Base-by-base conservation (phyloP, 2,888 invertebrate species). In the Melanchra persicariae region DNA sequence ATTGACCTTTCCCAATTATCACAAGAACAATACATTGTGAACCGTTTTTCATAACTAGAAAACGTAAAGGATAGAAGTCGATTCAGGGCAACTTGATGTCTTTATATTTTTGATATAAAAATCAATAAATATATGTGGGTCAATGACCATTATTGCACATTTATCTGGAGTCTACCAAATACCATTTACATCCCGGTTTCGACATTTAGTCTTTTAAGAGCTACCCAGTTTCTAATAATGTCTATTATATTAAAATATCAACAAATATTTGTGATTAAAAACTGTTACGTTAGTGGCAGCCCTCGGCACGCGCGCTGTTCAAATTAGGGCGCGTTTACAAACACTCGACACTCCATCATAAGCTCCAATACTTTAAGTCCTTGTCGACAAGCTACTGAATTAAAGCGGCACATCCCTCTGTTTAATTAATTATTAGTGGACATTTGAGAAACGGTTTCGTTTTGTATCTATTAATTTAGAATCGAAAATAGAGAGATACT, bases 311-410 rank as follows among this genome's bases (percentile, higher is more conserved):
- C 65, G 74, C 75, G 69, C 77, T 83, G 76, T 84, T 70, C 84
- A 86, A 87, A 88, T 84, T 82, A 84, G 86, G 90, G 89, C 77
- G 88, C 81, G 87, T 82, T 77, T 67, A 81, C 85, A 89, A 85
- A 86, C 83, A 78, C 81, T 83, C 83, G 75, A 79, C 84, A 81
- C 84, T 87, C 82, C 68, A 86, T 85, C 85, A 82, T 83, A 82
- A 86, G 82, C 85, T 78, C 69, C 75, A 80, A 86, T 79, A 79
- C 80, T 76, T 67, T 77, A 70, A 81, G 78, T 77, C 72, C 61
- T 71, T 65, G 59, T 74, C 77, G 74, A 76, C 85, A 84, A 85
- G 85, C 85, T 88, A 87, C 87, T 87, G 87, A 86, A 89, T 86
- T 85, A 85, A 87, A 87, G 81, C 77, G 72, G 68, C 69, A 81